Conservation (phyloP, 2,113 vertebrate species). For the Sceloporus tristichus region DNA sequence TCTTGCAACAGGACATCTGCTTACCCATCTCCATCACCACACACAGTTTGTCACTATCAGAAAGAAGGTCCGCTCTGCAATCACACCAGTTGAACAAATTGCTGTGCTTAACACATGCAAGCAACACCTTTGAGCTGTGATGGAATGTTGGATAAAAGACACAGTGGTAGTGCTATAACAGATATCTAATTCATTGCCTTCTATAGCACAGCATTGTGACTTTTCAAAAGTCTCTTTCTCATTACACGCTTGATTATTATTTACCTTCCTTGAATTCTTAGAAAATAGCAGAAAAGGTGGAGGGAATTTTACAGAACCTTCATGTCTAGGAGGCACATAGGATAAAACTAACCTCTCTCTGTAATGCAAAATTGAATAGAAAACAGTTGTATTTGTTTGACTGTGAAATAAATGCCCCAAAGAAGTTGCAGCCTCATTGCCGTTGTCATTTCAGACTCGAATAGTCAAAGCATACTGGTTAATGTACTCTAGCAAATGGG, state of each 20-base stretch:
- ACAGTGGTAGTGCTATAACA: neutral
- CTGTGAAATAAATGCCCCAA: slow-evolving; percentile 67
- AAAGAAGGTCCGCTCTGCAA: too few species aligned
- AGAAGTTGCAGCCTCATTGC: slow-evolving; percentile 47
- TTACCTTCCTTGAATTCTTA: neutral
- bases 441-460: slow-evolving; percentile 55
- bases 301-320: slow-evolving; percentile 32
- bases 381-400: slow-evolving; percentile 47
- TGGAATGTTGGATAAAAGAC: too few species aligned
- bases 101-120: too few species aligned
- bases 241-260: neutral
- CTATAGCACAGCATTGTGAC: too few species aligned
- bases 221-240: neutral
- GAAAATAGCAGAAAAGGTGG: neutral
- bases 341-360: slow-evolving; percentile 40
- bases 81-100: neutral
- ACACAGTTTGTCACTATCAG: neutral
- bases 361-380: neutral
- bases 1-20: neutral
- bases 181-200: neutral
- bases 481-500: slow-evolving; percentile 40
- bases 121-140: neutral
- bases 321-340: neutral
- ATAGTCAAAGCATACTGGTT: slow-evolving; percentile 57
- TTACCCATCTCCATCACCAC: too few species aligned